Evolutionary conservation across 2,888 invertebrate genomes (phyloP).

Genomic region (Clitarchus hookeri): DNA sequence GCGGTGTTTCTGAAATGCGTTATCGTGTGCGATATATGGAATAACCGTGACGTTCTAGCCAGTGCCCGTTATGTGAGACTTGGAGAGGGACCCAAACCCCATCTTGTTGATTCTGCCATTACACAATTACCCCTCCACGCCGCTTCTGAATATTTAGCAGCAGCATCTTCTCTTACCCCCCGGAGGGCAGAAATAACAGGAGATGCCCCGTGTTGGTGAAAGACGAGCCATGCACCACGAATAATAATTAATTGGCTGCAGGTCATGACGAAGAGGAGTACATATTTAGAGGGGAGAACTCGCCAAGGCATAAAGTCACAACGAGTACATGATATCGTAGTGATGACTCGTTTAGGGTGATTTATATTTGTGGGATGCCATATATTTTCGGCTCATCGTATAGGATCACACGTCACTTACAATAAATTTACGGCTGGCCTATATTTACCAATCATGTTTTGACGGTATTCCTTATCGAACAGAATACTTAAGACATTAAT

Average conservation of each 20-base stretch:
- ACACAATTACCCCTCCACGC: background rate
- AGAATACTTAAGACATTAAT: too few relatives aligned
- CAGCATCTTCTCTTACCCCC: background rate
- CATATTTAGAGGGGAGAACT: background rate
- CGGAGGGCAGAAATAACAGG: background rate
- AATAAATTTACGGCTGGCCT: too few relatives aligned
- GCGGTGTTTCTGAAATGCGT: too few relatives aligned
- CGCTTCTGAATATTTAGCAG: slow-evolving; percentile 5
- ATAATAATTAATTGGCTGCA: slow-evolving; percentile 8
- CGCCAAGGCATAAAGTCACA: background rate
- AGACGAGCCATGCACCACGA: background rate
- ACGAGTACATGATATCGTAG: background rate
- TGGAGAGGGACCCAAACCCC: background rate
- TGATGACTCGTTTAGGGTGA: background rate
- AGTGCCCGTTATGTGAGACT: background rate
- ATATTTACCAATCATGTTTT: too few relatives aligned
- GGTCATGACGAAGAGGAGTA: background rate
- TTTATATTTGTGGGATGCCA: background rate
- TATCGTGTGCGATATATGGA: too few relatives aligned
- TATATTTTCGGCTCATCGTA: too few relatives aligned
- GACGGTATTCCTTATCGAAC: too few relatives aligned
- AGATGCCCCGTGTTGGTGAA: background rate
- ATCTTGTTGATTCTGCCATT: slow-evolving; percentile 1
- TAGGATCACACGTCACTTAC: too few relatives aligned
- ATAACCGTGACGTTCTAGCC: background rate